Evolutionary conservation across 2,113 vertebrate species (phyloP), one percentile per base, ranked within the genome.

Genomic region (Cheirogaleus medius): DNA sequence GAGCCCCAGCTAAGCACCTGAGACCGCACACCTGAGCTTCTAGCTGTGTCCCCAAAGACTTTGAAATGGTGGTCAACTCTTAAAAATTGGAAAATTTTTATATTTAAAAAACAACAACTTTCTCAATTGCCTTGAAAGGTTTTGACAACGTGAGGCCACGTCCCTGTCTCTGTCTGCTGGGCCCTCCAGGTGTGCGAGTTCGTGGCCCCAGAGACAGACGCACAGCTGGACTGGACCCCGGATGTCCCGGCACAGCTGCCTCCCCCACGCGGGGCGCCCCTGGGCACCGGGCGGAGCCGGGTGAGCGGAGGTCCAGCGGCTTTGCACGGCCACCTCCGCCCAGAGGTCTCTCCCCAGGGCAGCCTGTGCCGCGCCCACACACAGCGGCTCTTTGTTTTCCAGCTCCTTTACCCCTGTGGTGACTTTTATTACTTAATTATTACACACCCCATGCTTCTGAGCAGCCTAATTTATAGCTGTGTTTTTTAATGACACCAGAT

Each of bases 381-480:
- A 98, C 98, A 98, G 94, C 18, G 97, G 97, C 95, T 98, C 97
- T 98, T 97, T 98, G 97, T 97, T 93, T 97, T 89, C 98, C 87
- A 90, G 47, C 97, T 97, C 91, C 80, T 95, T 98, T 98, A 98
- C 99, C 98, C 99, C 99, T 94, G 98, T 97, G 96, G 99, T 98
- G 99, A 99, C 99, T 99, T 99, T 99, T 99, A 99, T 99, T 99
- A 99, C 99, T 99, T 99, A 99, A 99, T 99, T 99, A 99, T 99
- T 99, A 99, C 98, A 97, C 99, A 94, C 99, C 98, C 98, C 99
- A 99, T 99, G 99, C 99, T 98, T 97, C 98, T 96, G 98, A 98
- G 98, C 98, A 98, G 98, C 98, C 99, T 98, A 98, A 99, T 99
- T 98, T 98, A 98, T 97, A 97, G 98, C 97, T 1, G 34, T 95